These are phyloP conservation scores for Drosophila flavopinicola DNA, from an alignment of 2,888 invertebrate species.

Conservation along the genomic window DNA sequence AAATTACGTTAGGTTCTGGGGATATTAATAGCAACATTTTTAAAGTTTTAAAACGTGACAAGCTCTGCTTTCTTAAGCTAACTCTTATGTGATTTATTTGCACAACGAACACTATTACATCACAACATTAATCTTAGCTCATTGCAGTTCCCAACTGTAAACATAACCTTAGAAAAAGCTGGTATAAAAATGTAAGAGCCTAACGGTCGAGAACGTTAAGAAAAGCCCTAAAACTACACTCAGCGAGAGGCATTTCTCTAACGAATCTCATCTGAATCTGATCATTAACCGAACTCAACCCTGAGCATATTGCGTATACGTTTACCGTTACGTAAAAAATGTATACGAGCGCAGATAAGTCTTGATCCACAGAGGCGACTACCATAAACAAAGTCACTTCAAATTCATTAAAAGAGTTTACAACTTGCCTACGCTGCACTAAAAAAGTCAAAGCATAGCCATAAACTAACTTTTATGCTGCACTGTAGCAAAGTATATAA, in stretches of 20 bases:
- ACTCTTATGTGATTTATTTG: too few relatives aligned
- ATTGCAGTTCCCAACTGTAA: not conserved
- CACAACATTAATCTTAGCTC: not conserved
- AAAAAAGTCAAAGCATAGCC: slow-evolving; percentile 1
- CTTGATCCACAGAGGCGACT: not conserved
- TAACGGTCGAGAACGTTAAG: slow-evolving; percentile 8
- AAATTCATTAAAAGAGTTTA: slow-evolving; percentile 51
- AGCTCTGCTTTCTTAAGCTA: too few relatives aligned
- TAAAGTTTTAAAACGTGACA: too few relatives aligned
- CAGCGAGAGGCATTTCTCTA: too few relatives aligned
- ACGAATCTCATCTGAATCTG: not conserved
- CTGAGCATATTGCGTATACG: slow-evolving; percentile 3
- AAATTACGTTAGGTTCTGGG: too few relatives aligned
- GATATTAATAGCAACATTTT: too few relatives aligned
- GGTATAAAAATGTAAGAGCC: not conserved
- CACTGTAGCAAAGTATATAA: slow-evolving; percentile 21
- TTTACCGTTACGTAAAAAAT: slow-evolving; percentile 1
- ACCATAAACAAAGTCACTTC: slow-evolving; percentile 37
- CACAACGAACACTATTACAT: too few relatives aligned
- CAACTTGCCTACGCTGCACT: slow-evolving; percentile 27
- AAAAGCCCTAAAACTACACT: too few relatives aligned
- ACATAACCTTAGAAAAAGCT: not conserved
- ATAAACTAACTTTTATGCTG: slow-evolving; percentile 45
- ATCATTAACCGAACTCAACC: slow-evolving; percentile 6
- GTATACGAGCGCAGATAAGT: not conserved